phyloP scores from a whole-genome alignment of 2,113 vertebrate species.

The Psittacula cyanocephala region DNA sequence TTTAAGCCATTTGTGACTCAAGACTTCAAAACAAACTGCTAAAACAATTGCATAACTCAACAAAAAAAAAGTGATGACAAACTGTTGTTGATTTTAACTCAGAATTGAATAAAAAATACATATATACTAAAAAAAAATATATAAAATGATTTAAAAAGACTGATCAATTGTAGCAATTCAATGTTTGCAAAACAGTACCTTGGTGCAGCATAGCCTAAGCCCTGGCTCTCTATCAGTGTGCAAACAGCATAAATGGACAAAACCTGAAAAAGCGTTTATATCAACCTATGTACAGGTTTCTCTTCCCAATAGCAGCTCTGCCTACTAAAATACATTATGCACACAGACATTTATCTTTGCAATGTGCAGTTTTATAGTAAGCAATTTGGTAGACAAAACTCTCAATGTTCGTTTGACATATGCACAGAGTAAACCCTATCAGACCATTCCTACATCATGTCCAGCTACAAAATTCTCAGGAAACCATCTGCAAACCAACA shows the following conservation, averaged over 20 bases:
- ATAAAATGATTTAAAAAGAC: neutral
- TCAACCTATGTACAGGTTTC: neutral
- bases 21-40: neutral
- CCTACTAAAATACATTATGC: fast-evolving
- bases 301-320: neutral
- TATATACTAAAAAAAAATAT: neutral
- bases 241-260: neutral
- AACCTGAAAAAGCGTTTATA: neutral
- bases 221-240: neutral
- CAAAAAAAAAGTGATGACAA: neutral
- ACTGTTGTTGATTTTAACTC: neutral
- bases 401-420: fast-evolving
- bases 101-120: neutral
- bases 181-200: neutral
- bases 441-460: fast-evolving
- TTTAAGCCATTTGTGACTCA: neutral
- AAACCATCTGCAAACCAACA: neutral
- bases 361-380: neutral
- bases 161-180: neutral
- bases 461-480: neutral
- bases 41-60: neutral
- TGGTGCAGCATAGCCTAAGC: fast-evolving
- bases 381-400: neutral
- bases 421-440: neutral
- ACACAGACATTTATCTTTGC: neutral